Percentiles rank a stretch among this genome's conserved stretches.
Conservation (phyloP, 1,140 invertebrate species). For the Leptonema lineaticorne region DNA sequence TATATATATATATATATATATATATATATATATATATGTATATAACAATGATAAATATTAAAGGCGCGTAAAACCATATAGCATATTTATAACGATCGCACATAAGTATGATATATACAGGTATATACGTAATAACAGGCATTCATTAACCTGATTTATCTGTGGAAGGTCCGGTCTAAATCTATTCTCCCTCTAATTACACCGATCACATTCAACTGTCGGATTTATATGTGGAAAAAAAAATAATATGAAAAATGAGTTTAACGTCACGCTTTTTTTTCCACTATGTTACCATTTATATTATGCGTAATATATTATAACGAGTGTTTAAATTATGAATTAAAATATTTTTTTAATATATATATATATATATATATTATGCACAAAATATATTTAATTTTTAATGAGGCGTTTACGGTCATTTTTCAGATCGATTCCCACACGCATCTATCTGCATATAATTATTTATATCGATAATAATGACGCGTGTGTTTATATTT, state of each 20-base stretch:
- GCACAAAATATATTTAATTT: no score
- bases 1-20: no score
- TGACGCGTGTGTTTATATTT: no score
- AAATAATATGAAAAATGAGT: slow-evolving; percentile 33
- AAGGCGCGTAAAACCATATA: not conserved
- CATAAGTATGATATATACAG: no score
- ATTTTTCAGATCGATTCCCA: not conserved
- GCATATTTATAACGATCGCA: no score
- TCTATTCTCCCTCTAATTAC: slow-evolving; percentile 30
- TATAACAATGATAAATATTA: not conserved
- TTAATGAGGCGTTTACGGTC: slow-evolving; percentile 13
- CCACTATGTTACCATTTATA: not conserved
- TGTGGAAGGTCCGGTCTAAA: slow-evolving; percentile 22
- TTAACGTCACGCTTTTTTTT: slow-evolving; percentile 24
- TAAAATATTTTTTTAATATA: not conserved
- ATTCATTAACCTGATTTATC: slow-evolving; percentile 36
- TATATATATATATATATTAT: not conserved
- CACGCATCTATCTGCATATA: not conserved
- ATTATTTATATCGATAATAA: no score
- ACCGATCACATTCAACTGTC: slow-evolving; percentile 32
- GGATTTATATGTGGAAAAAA: slow-evolving; percentile 22
- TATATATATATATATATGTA: not conserved
- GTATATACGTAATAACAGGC: slow-evolving; percentile 26
- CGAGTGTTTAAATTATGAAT: slow-evolving; percentile 5
- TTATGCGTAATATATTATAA: no score